Evolutionary conservation across 1,140 invertebrate genomes (phyloP), one percentile per base, ranked within the genome.

Genomic region (Adelges cooleyi): DNA sequence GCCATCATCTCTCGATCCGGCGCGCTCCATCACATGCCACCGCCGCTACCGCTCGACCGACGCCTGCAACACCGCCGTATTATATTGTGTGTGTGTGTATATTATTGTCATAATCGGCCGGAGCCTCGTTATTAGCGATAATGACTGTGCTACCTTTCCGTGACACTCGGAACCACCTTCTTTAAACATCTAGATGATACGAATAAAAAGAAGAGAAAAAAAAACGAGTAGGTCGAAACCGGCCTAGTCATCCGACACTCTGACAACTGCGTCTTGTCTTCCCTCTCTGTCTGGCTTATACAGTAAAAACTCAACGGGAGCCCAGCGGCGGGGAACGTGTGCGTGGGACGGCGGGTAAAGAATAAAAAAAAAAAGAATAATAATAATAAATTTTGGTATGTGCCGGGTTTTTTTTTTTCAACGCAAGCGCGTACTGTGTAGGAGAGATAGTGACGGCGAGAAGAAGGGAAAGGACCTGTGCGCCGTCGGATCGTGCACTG

Each of bases 231-330:
- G 33, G 22, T 56, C 53, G 53, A 44, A 56, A 56, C 53, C 36
- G 54, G 54, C 54, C 54, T 46, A 62, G 54, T 62, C 54, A 62
- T 62, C 23, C 54, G 54, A 62, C 54, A 62, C 54, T 44, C 54
- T 27, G 38, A 46, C 40, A 46, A 15, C 38, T 15, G 0, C 52
- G 52, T n/a, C 38, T 25, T 27, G 53, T 2, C 20, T 20, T 33
- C 11, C 29, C 5, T 33, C 29, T 33, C 29, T 33, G 29, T 33
- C 11, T 33, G 29, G 29, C 5, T 33, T 33, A 33, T 11, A 33
- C 29, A 11, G 22, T 10, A 25, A 56, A 56, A 33, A 36, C 40
- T 4, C 33, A 20, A 56, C 53, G 53, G 36, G 36, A 56, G 53
- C 29, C 3, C n/a, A 10, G 20, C 53, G 22, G 8, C 38, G 38